Evolutionary conservation across 2,113 vertebrate species (phyloP), one percentile per base, ranked within the genome.

Genomic region (Odontesthes bonariensis): DNA sequence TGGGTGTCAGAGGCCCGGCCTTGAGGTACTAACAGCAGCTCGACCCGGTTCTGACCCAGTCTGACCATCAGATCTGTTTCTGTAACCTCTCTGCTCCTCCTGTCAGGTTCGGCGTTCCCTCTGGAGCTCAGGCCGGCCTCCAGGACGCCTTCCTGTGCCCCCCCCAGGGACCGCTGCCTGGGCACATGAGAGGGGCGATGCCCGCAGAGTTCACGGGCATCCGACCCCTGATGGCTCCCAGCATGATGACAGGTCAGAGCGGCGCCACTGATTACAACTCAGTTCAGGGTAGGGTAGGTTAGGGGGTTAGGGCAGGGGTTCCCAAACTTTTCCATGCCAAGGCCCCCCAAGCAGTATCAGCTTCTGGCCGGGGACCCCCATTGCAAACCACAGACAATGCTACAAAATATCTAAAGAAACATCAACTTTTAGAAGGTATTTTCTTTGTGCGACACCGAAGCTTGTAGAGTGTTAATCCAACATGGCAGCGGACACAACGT

Each of bases 131-230:
- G 0, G 89, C 91, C 0, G 77, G 90, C 14, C 73, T 94, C 7
- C 96, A 95, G 69, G 97, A 99, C 0, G 91, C 95, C 22, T 97
- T 96, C 81, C 87, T 96, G 0, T 75, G 90, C 3, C 91, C 95
- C 33, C 91, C 95, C 52, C 95, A 94, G 16, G 94, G 92, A 1
- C 77, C 95, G 8, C 92, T 61, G 12, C 83, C 83, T 42, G 73
- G 32, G 1, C 6, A 95, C 55, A 91, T 97, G 79, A 95, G 96
- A 87, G 94, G 96, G 77, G 91, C 95, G 1, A 46, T 96, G 20
- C 90, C 95, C 0, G 83, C 94, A 0, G 96, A 98, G 2, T 83
- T 96, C 83, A 88, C 94, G 1, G 38, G 65, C 3, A 71, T 84
- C 57, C 73, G 86, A 17, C 67, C 77, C 0, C 11, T 77, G 16